Conservation (phyloP, 2,888 invertebrate species). For the Sabatieria punctata region DNA sequence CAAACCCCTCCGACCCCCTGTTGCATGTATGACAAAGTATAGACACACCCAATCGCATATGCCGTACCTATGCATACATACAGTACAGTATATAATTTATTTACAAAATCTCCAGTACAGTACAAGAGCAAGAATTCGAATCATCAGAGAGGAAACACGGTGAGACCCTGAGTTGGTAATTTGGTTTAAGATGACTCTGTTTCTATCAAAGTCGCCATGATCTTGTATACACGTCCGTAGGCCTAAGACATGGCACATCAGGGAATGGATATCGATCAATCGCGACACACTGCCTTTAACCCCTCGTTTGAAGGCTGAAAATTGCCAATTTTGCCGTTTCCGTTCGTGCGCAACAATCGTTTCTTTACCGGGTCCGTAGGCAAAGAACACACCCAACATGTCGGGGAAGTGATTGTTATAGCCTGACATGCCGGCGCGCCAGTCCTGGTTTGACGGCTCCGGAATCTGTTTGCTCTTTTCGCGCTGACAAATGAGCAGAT, state of each 20-base stretch:
- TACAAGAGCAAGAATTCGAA: too few relatives aligned
- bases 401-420: conserved; percentile 17
- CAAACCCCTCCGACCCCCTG: too few relatives aligned
- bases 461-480: neutral
- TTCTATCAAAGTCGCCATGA: neutral
- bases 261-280: conserved; percentile 16
- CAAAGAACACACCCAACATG: conserved; percentile 17
- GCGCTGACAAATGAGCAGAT: neutral
- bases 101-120: too few relatives aligned
- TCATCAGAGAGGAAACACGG: too few relatives aligned
- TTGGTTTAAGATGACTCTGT: neutral
- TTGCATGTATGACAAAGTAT: too few relatives aligned
- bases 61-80: too few relatives aligned
- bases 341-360: neutral
- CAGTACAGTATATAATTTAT: too few relatives aligned
- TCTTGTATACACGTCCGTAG: neutral
- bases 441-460: neutral
- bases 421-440: conserved; percentile 8
- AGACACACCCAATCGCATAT: too few relatives aligned
- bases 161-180: too few relatives aligned
- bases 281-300: conserved; percentile 15
- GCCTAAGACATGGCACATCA: conserved; percentile 16
- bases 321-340: neutral
- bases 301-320: conserved; percentile 3
- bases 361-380: conserved; percentile 15